These are phyloP conservation scores for Otolemur garnettii DNA, from an alignment of 2,113 vertebrate species.

Conservation along the genomic window DNA sequence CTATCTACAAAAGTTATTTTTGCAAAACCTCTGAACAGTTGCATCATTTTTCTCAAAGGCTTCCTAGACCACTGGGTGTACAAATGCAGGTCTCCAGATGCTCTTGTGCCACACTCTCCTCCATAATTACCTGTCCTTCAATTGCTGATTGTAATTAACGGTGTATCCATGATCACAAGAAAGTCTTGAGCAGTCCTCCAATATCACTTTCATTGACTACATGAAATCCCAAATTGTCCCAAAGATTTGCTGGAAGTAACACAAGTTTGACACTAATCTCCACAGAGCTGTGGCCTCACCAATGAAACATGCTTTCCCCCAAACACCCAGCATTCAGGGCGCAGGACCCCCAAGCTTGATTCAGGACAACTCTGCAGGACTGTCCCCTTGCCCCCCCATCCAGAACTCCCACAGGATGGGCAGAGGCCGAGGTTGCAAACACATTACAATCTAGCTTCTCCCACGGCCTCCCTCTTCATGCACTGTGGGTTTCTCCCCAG, in stretches of 20 bases:
- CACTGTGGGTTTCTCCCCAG: not conserved
- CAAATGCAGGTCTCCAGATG: not conserved
- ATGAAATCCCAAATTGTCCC: not conserved
- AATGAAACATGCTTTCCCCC: not conserved
- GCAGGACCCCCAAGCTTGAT: not conserved
- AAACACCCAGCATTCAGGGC: accelerated
- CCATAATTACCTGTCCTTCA: not conserved
- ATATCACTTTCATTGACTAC: not conserved
- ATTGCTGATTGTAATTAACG: not conserved
- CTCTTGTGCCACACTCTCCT: accelerated
- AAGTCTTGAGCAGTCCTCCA: not conserved
- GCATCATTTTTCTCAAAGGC: not conserved
- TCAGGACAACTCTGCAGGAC: no score
- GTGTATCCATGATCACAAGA: accelerated
- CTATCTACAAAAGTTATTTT: not conserved
- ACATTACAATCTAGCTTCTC: not conserved
- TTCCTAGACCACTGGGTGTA: accelerated
- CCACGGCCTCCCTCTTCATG: not conserved
- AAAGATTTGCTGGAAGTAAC: not conserved
- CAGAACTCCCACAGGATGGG: not conserved
- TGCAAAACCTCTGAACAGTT: accelerated
- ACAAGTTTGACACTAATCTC: not conserved
- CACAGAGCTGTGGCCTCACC: accelerated
- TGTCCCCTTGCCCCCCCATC: not conserved
- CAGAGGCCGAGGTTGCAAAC: not conserved